phyloP scores from a whole-genome alignment of 2,113 vertebrate genomes.

The Perca schrenkii region DNA sequence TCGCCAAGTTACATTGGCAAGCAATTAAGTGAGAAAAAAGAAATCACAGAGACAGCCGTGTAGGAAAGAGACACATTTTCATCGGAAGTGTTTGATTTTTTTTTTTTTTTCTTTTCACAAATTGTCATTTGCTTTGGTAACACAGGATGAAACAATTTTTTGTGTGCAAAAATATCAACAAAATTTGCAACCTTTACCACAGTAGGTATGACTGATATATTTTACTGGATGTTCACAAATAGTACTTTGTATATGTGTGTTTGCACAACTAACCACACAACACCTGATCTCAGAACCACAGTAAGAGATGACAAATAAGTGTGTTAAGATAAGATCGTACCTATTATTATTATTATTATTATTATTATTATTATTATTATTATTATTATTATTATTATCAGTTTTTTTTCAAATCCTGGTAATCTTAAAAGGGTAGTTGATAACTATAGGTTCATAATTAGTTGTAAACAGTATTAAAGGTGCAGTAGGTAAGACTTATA shows the following conservation, averaged over 20 bases:
- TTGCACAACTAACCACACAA: slow-evolving; percentile 10
- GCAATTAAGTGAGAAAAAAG: slow-evolving; percentile 35
- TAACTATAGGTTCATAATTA: background rate
- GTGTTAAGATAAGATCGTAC: background rate
- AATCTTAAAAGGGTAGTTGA: background rate
- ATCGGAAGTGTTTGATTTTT: background rate
- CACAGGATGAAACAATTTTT: background rate
- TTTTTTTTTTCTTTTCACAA: background rate
- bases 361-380: too few relatives aligned
- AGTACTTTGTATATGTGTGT: background rate
- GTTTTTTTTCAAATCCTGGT: background rate
- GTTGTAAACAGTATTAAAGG: background rate
- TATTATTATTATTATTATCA: too few relatives aligned
- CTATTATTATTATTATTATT: too few relatives aligned
- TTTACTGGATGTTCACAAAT: slow-evolving; percentile 1
- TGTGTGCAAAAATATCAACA: background rate
- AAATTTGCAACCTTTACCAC: background rate
- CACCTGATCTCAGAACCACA: background rate
- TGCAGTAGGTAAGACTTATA: too few relatives aligned
- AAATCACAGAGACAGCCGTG: slow-evolving; percentile 37
- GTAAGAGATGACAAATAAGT: slow-evolving; percentile 12
- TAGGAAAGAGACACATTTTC: slow-evolving; percentile 17
- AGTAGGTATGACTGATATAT: slow-evolving; percentile 8
- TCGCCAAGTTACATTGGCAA: slow-evolving; percentile 30
- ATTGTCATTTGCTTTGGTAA: background rate